Percentiles rank a stretch among this genome's conserved stretches.
phyloP scores from a whole-genome alignment of 2,888 invertebrate genomes.

The Nezara viridula region DNA sequence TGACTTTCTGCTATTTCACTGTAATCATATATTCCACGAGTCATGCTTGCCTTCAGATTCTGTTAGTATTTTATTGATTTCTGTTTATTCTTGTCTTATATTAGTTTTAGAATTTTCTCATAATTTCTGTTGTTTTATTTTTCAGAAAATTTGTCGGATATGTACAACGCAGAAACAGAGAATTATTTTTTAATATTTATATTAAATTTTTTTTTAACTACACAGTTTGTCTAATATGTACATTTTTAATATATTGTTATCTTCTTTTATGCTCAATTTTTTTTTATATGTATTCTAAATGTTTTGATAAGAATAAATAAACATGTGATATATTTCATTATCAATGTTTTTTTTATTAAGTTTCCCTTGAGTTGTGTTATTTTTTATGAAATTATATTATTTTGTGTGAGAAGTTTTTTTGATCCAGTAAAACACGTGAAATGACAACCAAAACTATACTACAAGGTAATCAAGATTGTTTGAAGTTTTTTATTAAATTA shows the following conservation, averaged over 20 bases:
- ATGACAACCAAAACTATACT: constrained; percentile 52
- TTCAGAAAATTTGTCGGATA: constrained; percentile 73
- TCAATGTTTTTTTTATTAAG: neutral
- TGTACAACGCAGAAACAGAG: constrained; percentile 71
- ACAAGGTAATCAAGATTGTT: constrained; percentile 27
- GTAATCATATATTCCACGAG: constrained; percentile 91
- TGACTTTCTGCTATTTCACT: constrained; percentile 80
- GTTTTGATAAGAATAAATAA: constrained; percentile 30
- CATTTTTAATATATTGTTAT: constrained; percentile 52
- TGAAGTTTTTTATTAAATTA: neutral
- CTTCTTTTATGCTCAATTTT: constrained; percentile 51
- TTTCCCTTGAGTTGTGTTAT: neutral
- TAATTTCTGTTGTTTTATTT: constrained; percentile 64
- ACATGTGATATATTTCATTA: constrained; percentile 50
- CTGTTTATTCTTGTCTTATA: neutral
- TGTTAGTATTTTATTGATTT: constrained; percentile 66
- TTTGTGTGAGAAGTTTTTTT: neutral
- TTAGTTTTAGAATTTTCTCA: constrained; percentile 15
- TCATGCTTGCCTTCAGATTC: constrained; percentile 82
- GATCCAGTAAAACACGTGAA: neutral
- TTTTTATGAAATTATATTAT: constrained; percentile 42
- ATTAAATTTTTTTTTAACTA: constrained; percentile 38
- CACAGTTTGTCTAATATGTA: neutral
- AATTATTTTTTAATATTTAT: constrained; percentile 51
- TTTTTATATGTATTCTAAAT: constrained; percentile 20